Evolutionary conservation across 2,888 invertebrate genomes (phyloP), one percentile per base, ranked within the genome.

Genomic region (Myopa tessellatipennis): DNA sequence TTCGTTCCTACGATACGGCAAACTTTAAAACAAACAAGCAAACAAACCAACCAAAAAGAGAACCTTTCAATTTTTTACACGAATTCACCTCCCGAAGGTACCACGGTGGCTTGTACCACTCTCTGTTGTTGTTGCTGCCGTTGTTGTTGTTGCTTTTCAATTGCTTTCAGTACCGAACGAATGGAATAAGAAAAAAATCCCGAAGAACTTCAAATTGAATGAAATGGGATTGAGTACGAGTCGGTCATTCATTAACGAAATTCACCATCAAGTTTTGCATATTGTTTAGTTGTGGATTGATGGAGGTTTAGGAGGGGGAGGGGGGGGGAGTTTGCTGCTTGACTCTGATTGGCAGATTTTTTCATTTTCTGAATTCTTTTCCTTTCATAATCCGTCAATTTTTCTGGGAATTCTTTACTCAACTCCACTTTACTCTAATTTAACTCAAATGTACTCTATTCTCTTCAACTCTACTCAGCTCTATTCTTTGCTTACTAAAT

Each of bases 141-240:
- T 67, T 67, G 74, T 74, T 55, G 55, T 60, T 40, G 69, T 69
- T 34, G 69, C 60, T 75, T 60, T 75, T 75, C 38, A 75, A 75
- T 58, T 69, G 69, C 55, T 60, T 69, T 60, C 50, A 38, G 60
- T 40, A 58, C 58, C 5, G 7, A 18, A 18, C n/a, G 18, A 36
- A 16, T 34, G 67, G 26, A 26, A 26, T 26, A 67, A 74, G 60
- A 67, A 36, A 6, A 45, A 60, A 12, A 50, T 26, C 10, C 36
- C 34, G 8, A 63, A 74, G 26, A 58, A 58, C 16, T 68, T 38
- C 16, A 14, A 38, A 38, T 60, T 45, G 72, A 60, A 60, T 52
- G 74, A 75, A 69, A 75, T 69, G 75, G 58, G 45, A 60, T 75
- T 69, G 69, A 75, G 75, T 75, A 69, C 69, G 69, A 68, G 68